phyloP scores from a whole-genome alignment of 2,113 vertebrate species.

The Aldabrachelys gigantea region DNA sequence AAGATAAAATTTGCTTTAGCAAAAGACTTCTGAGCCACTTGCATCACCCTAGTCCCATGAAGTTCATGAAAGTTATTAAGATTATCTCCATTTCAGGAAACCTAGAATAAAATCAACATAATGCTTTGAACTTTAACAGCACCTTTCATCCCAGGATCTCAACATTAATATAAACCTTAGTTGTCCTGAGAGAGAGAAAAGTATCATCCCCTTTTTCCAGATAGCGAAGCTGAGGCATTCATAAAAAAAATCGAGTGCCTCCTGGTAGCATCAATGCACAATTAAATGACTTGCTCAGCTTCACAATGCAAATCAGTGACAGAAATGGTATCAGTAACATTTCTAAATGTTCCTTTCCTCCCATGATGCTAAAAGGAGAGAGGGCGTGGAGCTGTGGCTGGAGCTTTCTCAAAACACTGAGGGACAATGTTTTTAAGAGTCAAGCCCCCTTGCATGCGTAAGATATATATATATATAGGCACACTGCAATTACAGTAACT shows the following conservation, averaged over 20 bases:
- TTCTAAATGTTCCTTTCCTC: not conserved
- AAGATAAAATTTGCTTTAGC: not conserved
- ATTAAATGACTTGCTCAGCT: not conserved
- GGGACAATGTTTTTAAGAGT: not conserved
- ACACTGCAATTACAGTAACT: not conserved
- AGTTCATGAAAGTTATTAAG: not conserved
- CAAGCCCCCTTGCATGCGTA: accelerated
- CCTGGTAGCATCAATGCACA: no score
- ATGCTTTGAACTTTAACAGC: not conserved
- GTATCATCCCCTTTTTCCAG: not conserved
- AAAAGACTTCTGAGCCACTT: accelerated
- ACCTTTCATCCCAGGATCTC: not conserved
- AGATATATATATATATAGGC: accelerated
- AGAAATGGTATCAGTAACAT: not conserved
- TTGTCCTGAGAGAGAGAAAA: not conserved
- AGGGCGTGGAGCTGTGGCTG: not conserved
- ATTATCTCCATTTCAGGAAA: not conserved
- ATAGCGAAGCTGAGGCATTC: no score
- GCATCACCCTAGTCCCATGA: not conserved
- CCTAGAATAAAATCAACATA: not conserved
- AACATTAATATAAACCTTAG: accelerated
- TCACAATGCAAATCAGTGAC: not conserved
- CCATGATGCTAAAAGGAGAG: not conserved
- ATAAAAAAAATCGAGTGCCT: accelerated
- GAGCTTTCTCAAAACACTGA: not conserved